These are phyloP conservation scores for Trachelus iudaicus DNA, from an alignment of 2,888 invertebrate genomes.

Conservation along the genomic window DNA sequence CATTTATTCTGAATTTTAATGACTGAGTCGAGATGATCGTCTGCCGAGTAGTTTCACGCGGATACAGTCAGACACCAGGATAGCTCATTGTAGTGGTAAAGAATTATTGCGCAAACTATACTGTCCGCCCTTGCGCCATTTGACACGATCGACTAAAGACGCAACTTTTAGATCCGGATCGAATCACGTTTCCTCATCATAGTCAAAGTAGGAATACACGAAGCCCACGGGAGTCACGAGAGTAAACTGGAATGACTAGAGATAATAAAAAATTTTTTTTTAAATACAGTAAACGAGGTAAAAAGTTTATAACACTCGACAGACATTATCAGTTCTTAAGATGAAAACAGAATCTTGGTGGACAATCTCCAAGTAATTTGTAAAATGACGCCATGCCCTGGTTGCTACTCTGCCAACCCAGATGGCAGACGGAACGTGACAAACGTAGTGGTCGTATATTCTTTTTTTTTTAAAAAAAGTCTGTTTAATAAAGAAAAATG, in stretches of 20 bases:
- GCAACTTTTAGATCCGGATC: not conserved
- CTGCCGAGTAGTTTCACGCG: not conserved
- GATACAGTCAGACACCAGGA: not conserved
- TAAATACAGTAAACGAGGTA: not conserved
- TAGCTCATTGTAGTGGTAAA: not conserved
- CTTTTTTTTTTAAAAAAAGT: not conserved
- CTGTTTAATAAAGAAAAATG: too few relatives aligned
- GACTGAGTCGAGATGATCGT: not conserved
- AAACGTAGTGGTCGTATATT: constrained; percentile 1
- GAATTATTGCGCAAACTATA: not conserved
- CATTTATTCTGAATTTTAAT: not conserved
- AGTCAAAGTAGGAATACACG: not conserved
- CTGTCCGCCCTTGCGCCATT: not conserved
- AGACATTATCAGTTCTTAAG: not conserved
- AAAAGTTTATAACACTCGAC: not conserved
- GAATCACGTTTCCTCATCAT: not conserved
- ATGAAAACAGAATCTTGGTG: not conserved
- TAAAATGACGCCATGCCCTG: constrained; percentile 43
- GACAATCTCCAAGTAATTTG: constrained; percentile 24
- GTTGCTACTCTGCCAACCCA: constrained; percentile 38
- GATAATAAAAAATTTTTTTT: not conserved
- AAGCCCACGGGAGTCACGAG: not conserved
- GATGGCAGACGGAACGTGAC: constrained; percentile 40
- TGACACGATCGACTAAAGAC: not conserved
- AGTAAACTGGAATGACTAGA: not conserved